Evolutionary conservation across 2,113 vertebrate genomes (phyloP), one percentile per base, ranked within the genome.

Genomic region (Acanthisitta chloris): DNA sequence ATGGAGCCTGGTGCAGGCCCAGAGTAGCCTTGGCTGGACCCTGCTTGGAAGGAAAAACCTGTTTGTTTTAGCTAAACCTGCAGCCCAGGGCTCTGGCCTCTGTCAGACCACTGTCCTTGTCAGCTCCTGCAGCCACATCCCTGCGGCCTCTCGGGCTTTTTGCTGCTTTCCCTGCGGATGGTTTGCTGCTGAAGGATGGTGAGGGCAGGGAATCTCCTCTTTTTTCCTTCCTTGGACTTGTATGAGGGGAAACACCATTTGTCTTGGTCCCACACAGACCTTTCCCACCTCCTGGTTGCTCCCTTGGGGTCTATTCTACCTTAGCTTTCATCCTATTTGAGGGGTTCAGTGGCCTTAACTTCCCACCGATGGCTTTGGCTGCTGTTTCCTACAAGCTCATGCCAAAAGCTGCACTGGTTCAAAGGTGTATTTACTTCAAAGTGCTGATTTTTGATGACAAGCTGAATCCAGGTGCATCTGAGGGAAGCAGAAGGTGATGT

Each of bases 121-220:
- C 88, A 76, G 54, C 66, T 62, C 46, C 45, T 24, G 23, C 62
- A 25, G 86, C 67, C 4, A 2, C 55, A 12, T 18, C 64, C 74
- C 70, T 9, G 86, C 83, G 5, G 17, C 73, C 36, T 46, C 54
- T 14, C 1, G 33, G 42, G n/a, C 51, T 71, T 49, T 21, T 49
- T 21, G 77, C 43, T 17, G 29, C 46, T 25, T 26, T n/a, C 66
- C 16, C 36, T 8, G 14, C 0, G 10, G 18, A 13, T 2, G 17
- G 11, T 20, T 62, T 0, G 0, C 52, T 29, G 49, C 55, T 29
- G 55, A 76, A 38, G 66, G 52, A 28, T 7, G 31, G 38, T 0
- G 0, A 81, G 33, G 36, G 52, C n/a, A 26, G 23, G 14, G n/a
- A 55, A 58, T 21, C 43, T 55, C 38, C 21, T 77, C 81, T 67